Conservation (phyloP, 2,113 vertebrate genomes). For the Corvus hawaiiensis region DNA sequence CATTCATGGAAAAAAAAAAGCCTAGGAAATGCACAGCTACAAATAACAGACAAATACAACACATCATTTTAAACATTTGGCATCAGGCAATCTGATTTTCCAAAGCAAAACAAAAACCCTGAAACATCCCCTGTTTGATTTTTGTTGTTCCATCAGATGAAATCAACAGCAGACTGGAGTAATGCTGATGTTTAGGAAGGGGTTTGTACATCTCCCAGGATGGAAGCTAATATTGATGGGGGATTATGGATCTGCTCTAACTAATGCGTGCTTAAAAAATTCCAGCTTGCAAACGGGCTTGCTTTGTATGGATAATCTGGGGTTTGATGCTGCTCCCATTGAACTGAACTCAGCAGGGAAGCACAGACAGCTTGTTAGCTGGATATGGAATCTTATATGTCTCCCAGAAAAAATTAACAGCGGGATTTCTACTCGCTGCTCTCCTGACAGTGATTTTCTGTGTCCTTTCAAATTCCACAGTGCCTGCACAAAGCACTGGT, state of each 20-base stretch:
- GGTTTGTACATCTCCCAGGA: background rate
- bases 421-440: background rate
- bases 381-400: background rate
- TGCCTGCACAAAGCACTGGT: background rate
- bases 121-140: background rate
- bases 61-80: background rate
- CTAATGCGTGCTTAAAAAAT: slow-evolving; percentile 8
- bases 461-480: background rate
- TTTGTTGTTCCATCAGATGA: background rate
- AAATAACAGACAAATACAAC: background rate
- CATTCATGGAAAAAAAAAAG: background rate
- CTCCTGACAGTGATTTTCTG: background rate
- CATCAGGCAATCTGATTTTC: background rate
- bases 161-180: background rate
- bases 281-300: slow-evolving; percentile 3
- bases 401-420: background rate
- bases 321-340: slow-evolving; percentile 21
- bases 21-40: slow-evolving; percentile 16
- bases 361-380: slow-evolving; percentile 27
- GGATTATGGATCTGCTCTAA: slow-evolving; percentile 41
- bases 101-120: background rate
- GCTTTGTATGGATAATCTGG: slow-evolving; percentile 23
- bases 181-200: slow-evolving; percentile 19
- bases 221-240: background rate
- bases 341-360: slow-evolving; percentile 22